Evolutionary conservation across 1,140 invertebrate genomes (phyloP).

Genomic region (Trichonephila inaurata): DNA sequence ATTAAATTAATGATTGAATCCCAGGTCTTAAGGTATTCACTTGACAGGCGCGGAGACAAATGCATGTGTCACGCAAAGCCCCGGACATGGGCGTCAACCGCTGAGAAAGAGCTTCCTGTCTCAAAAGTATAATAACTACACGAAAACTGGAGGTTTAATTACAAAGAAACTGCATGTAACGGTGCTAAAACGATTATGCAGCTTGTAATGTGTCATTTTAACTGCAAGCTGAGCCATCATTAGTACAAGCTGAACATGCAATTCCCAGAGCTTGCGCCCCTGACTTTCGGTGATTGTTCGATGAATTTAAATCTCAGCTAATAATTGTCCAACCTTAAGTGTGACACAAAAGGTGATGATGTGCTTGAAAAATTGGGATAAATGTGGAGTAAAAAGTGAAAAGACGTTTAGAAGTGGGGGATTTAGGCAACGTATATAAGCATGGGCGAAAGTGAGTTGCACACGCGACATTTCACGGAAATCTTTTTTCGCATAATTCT

Average conservation of each 20-base stretch:
- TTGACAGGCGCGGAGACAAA: slow-evolving; percentile 28
- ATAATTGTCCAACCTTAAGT: not conserved
- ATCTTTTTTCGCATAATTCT: no score
- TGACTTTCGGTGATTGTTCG: not conserved
- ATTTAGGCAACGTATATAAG: no score
- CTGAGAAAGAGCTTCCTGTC: slow-evolving; percentile 36
- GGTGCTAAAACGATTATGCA: slow-evolving; percentile 37
- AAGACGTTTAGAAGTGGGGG: no score
- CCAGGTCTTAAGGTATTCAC: not conserved
- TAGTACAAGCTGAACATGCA: slow-evolving; percentile 5
- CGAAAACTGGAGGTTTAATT: slow-evolving; percentile 31
- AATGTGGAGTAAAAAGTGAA: not conserved
- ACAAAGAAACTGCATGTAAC: slow-evolving; percentile 34
- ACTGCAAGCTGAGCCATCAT: not conserved
- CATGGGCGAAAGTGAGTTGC: no score
- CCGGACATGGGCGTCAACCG: slow-evolving; percentile 34
- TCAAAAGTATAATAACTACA: slow-evolving; percentile 27
- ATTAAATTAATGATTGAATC: slow-evolving; percentile 42
- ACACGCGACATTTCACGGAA: no score
- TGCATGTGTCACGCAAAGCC: slow-evolving; percentile 5
- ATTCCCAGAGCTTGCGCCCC: not conserved
- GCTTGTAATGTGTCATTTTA: slow-evolving; percentile 35
- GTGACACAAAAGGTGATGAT: not conserved
- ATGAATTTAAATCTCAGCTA: not conserved
- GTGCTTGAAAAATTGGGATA: not conserved